Evolutionary conservation across 1,140 invertebrate species (phyloP).

Genomic region (Bombus terrestris): DNA sequence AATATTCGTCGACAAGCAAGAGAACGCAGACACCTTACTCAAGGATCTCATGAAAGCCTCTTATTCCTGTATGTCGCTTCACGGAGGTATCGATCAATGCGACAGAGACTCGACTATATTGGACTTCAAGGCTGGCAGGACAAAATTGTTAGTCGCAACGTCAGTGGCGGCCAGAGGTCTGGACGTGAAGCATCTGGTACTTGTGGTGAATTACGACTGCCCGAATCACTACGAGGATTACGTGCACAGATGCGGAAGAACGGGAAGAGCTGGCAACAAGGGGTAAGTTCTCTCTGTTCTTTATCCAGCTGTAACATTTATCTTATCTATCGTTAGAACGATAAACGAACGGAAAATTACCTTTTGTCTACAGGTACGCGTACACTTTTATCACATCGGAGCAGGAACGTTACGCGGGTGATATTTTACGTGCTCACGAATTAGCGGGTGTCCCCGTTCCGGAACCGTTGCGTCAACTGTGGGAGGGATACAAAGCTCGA

Average conservation of each 20-base stretch:
- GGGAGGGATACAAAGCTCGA: slow-evolving; percentile 94
- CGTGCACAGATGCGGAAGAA: slow-evolving; percentile 98
- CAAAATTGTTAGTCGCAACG: slow-evolving; percentile 93
- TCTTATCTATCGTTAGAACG: rapidly evolving
- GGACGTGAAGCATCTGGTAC: slow-evolving; percentile 98
- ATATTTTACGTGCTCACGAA: slow-evolving; percentile 95
- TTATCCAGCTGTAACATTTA: rapidly evolving
- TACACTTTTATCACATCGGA: slow-evolving; percentile 99
- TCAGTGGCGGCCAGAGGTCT: slow-evolving; percentile 98
- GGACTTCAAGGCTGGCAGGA: slow-evolving; percentile 98
- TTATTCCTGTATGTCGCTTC: slow-evolving; percentile 97
- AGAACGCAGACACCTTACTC: slow-evolving; percentile 96
- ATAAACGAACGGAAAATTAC: neutral
- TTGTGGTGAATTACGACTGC: slow-evolving; percentile 99
- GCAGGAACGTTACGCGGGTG: slow-evolving; percentile 96
- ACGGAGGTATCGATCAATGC: slow-evolving; percentile 99
- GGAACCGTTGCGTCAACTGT: slow-evolving; percentile 89
- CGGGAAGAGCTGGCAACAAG: slow-evolving; percentile 97
- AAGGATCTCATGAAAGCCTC: slow-evolving; percentile 98
- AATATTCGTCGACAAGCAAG: slow-evolving; percentile 99
- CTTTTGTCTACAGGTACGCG: slow-evolving; percentile 84
- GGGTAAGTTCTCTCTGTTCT: slow-evolving; percentile 82
- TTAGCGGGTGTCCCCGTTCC: slow-evolving; percentile 90
- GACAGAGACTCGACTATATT: slow-evolving; percentile 98
- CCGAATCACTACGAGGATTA: slow-evolving; percentile 99